Percentiles rank a stretch among this genome's conserved stretches.
Evolutionary conservation across 64 coral and sea anemone genomes (phyloP).

Genomic region (Stylophora pistillata): DNA sequence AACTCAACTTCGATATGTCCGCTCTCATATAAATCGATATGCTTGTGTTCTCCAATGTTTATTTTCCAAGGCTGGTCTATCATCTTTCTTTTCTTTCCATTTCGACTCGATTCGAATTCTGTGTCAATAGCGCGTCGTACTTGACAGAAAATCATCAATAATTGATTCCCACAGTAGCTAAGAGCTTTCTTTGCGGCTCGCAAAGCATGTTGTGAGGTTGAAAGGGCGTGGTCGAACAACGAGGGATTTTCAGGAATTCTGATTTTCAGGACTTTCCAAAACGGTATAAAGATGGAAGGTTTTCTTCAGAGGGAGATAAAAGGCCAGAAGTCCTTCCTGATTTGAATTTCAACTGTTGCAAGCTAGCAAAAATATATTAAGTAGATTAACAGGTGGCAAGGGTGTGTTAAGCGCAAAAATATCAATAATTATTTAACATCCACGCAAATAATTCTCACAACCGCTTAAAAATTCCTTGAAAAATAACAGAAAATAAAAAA

Average conservation of each 20-base stretch:
- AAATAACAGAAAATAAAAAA: too few species aligned
- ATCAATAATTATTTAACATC: neutral
- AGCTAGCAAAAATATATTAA: neutral
- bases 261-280: too few species aligned
- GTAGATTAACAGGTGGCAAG: slow-evolving; percentile 15
- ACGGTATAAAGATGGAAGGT: too few species aligned
- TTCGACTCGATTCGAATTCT: neutral
- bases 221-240: neutral
- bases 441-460: too few species aligned
- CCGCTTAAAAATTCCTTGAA: neutral
- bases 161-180: neutral
- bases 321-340: neutral
- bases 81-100: neutral
- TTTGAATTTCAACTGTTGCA: neutral
- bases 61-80: neutral
- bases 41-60: neutral
- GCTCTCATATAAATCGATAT: neutral
- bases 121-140: neutral
- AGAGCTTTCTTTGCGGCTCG: neutral
- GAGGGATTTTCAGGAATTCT: too few species aligned
- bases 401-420: slow-evolving; percentile 3
- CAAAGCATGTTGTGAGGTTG: neutral
- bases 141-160: neutral
- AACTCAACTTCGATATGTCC: neutral
- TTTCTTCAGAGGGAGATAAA: too few species aligned